Evolutionary conservation across 2,888 invertebrate species (phyloP).

Genomic region (Alloplasta piceator): DNA sequence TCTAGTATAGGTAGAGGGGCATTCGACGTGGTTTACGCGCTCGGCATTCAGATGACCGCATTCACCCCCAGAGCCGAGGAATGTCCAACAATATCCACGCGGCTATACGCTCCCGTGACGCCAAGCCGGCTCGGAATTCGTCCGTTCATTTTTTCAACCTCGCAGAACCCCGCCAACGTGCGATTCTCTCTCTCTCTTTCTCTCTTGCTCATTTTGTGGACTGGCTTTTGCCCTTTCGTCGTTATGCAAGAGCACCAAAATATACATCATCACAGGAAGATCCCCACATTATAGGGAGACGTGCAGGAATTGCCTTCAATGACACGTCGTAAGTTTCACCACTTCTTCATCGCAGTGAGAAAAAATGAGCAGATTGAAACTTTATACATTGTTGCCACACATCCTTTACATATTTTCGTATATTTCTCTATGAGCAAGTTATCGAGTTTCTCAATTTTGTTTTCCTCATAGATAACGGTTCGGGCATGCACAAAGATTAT

Average conservation of each 20-base stretch:
- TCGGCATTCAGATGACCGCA: constrained; percentile 82
- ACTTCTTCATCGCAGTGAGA: too few relatives aligned
- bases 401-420: too few relatives aligned
- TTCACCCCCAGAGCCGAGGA: constrained; percentile 79
- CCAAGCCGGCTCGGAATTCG: constrained; percentile 66
- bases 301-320: neutral
- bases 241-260: constrained; percentile 41
- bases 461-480: too few relatives aligned
- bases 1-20: constrained; percentile 74
- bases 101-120: constrained; percentile 54
- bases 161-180: constrained; percentile 2
- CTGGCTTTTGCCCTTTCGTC: constrained; percentile 27
- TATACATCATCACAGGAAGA: constrained; percentile 40
- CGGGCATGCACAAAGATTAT: too few relatives aligned
- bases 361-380: too few relatives aligned
- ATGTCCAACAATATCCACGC: constrained; percentile 79
- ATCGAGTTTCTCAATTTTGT: too few relatives aligned
- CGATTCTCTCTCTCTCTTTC: constrained; percentile 27
- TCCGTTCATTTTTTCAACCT: constrained; percentile 57
- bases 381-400: too few relatives aligned
- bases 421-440: too few relatives aligned
- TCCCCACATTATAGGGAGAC: constrained; percentile 8
- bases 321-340: too few relatives aligned
- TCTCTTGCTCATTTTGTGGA: constrained; percentile 19
- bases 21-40: constrained; percentile 82